Evolutionary conservation across 2,888 invertebrate species (phyloP), one percentile per base, ranked within the genome.

Genomic region (Aromia moschata): DNA sequence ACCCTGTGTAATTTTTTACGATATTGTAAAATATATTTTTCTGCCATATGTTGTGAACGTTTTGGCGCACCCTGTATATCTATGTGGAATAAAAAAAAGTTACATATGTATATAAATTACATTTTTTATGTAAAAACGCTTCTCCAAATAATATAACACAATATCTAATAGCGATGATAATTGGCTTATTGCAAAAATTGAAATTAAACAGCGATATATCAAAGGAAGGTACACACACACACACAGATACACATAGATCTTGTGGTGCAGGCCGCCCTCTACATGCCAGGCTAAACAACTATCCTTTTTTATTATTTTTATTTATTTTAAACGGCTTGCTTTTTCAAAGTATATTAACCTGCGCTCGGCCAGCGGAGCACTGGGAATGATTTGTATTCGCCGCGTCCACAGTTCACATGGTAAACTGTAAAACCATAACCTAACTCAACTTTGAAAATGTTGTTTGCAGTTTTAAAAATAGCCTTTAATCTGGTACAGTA

Each of bases 281-380:
- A 72, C 74, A 70, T 70, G 62, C 70, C 74, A 65, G 52, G 68
- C 70, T 60, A 69, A 70, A 68, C 74, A 70, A 71, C 72, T 65
- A 65, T 64, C 58, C 62, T 58, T 68, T 67, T 67, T 65, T 67
- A 65, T 71, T 70, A 72, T 77, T 77, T 78, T 77, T 77, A 76
- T 77, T 77, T 76, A 76, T 76, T 77, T 77, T 76, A 74, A 75
- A 74, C 77, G 76, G 74, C 70, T 73, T 70, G 77, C 75, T 79
- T 80, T 80, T 80, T 80, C 80, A 79, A 79, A 80, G 79, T 80
- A 73, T 80, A 78, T 80, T 80, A 78, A 80, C 80, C 80, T 76
- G 67, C 65, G 67, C 70, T 63, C 51, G 72, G 46, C 72, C 79
- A 72, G 65, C 58, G 58, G 56, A 60, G 58, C 46, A 25, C 31